Conservation (phyloP, 2,113 vertebrate genomes). For the Neolamprologus hecqui region DNA sequence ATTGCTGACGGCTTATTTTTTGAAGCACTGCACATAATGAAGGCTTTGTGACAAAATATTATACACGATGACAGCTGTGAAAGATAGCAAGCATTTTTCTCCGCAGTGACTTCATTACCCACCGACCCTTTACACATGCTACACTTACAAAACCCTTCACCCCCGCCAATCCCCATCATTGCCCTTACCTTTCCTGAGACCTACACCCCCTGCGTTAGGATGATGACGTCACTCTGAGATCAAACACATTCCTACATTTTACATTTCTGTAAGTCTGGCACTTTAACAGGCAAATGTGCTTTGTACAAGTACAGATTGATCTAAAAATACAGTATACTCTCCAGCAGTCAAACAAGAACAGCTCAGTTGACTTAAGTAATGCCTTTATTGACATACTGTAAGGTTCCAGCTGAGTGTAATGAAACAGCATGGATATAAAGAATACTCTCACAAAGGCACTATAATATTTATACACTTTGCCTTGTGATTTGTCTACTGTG, state of each 20-base stretch:
- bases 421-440: conserved; percentile 32
- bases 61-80: conserved; percentile 31
- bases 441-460: conserved; percentile 51
- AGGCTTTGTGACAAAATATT: conserved; percentile 45
- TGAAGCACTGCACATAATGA: conserved; percentile 17
- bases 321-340: neutral
- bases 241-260: neutral
- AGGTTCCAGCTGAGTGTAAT: conserved; percentile 23
- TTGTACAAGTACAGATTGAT: neutral
- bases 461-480: conserved; percentile 37
- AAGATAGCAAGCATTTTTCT: conserved; percentile 52
- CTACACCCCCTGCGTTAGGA: conserved; percentile 75
- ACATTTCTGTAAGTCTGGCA: neutral
- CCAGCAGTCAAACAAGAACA: conserved; percentile 41
- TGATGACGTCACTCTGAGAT: conserved; percentile 29
- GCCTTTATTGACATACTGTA: conserved; percentile 55
- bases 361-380: conserved; percentile 4
- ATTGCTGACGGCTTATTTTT: neutral
- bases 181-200: conserved; percentile 87
- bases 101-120: conserved; percentile 36
- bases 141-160: conserved; percentile 2
- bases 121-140: conserved; percentile 21
- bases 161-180: neutral
- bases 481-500: conserved; percentile 26
- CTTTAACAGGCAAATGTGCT: neutral